phyloP scores from a whole-genome alignment of 2,888 invertebrate genomes.

The Standfussiana lucernea region DNA sequence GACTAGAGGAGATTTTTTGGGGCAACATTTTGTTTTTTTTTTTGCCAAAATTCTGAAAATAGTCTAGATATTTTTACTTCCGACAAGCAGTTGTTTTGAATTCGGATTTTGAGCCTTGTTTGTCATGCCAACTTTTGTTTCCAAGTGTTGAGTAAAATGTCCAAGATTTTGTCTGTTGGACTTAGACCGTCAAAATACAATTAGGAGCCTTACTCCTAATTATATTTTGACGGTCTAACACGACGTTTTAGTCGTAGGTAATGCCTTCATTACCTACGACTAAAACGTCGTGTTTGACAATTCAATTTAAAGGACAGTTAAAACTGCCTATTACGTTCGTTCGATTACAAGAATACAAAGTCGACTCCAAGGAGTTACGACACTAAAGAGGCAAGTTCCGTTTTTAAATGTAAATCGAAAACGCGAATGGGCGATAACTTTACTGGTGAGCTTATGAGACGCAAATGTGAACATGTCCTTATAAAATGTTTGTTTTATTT shows the following conservation, averaged over 20 bases:
- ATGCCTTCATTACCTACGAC: too few relatives aligned
- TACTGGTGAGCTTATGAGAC: conserved; percentile 35
- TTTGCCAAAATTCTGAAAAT: not conserved
- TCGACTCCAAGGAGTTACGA: conserved; percentile 49
- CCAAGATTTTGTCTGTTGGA: not conserved
- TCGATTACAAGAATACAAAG: conserved; percentile 39
- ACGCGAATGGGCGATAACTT: conserved; percentile 48
- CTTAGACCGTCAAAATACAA: too few relatives aligned
- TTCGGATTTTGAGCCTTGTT: conserved; percentile 2
- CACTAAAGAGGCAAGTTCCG: conserved; percentile 49
- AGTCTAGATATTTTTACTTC: not conserved
- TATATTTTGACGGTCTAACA: too few relatives aligned
- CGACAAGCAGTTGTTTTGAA: not conserved
- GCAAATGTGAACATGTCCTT: conserved; percentile 50
- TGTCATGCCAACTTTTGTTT: not conserved
- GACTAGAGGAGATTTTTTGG: conserved; percentile 16
- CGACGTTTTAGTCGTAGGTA: too few relatives aligned
- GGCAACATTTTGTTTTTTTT: conserved; percentile 1
- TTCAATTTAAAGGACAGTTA: not conserved
- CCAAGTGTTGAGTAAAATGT: not conserved
- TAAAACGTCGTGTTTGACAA: not conserved
- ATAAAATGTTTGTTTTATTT: conserved; percentile 60
- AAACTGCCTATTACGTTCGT: not conserved
- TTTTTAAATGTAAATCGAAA: conserved; percentile 68
- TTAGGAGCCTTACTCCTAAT: too few relatives aligned